Evolutionary conservation across 2,113 vertebrate species (phyloP), one percentile per base, ranked within the genome.

Genomic region (Oreotrochilus melanogaster): DNA sequence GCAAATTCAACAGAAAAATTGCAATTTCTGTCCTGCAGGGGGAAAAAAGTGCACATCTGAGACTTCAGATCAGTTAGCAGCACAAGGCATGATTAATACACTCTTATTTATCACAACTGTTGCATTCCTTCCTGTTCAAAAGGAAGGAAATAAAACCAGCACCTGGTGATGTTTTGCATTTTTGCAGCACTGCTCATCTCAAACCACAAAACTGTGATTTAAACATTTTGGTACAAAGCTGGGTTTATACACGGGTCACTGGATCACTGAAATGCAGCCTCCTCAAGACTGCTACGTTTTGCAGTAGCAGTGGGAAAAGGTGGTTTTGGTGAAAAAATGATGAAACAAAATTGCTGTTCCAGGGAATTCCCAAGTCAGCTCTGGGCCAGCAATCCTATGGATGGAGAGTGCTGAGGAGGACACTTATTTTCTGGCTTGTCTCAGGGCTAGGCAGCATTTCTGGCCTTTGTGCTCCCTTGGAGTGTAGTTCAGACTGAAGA

Each of bases 71-170:
- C 83, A 65, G 24, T 72, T 65, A 88, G 58, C 33, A 64, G 14
- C 82, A 87, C 7, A 56, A 57, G 27, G n/a, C 18, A 58, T 93
- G 79, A 93, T 79, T 94, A 92, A 93, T 86, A 53, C 0, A 57
- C 64, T 71, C 51, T 73, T 78, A 75, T 73, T 93, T 86, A 84
- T 90, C 56, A 71, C 43, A 86, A 84, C 33, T 19, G 60, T 70
- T 96, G 74, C 47, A 75, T 75, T 80, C 33, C 72, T 81, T 80
- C 33, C 43, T 81, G 53, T 74, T 95, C 76, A 53, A 86, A 80
- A 71, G 86, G 54, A 92, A 82, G 75, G 72, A 95, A 96, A 60
- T 67, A 84, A 74, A 86, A 70, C 0, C 71, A 94, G 37, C 31
- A 80, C 28, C n/a, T 28, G 53, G 50, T 57, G 86, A 53, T 8